Evolutionary conservation across 1,140 invertebrate genomes (phyloP), one percentile per base, ranked within the genome.

Genomic region (Camponotus pennsylvanicus): DNA sequence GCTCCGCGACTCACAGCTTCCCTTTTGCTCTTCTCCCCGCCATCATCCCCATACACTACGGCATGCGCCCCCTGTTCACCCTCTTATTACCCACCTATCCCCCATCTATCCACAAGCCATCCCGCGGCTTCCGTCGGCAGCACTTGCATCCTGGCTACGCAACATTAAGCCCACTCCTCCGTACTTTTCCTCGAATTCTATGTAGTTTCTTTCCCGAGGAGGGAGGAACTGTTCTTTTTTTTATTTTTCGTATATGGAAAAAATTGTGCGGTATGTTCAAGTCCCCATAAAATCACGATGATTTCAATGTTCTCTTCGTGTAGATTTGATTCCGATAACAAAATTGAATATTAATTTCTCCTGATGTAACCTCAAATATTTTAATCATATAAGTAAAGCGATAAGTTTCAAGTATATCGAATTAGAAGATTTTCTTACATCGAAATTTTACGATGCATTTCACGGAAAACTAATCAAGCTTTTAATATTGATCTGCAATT

Each of bases 131-230:
- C 76, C 77, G 88, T 64, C 70, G 37, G 70, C 75, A 86, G 89
- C 85, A 89, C 92, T 93, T 92, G 91, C 89, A 91, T 94, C 91
- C 88, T 85, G 88, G 90, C 89, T 85, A 93, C 92, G 93, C 89
- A 93, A 93, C 93, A 93, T 94, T 93, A 94, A 94, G 90, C 92
- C 92, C 92, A 92, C 90, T 93, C 91, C 89, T 91, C 78, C 87
- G 86, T 90, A 92, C 93, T 94, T 93, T 92, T 91, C 87, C 85
- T 88, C 67, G 49, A 88, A 88, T 91, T 91, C 90, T 90, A 89
- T 89, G 59, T 86, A 92, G 80, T 86, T 71, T 88, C 69, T 27
- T 61, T 79, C 9, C 83, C 9, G 42, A 9, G 8, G 42, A 11
- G 8, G 11, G 66, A 42, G 73, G 49, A 84, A 73, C 88, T 66